These are phyloP conservation scores for Odontomyia ornata DNA, from an alignment of 2,888 invertebrate species.

Conservation along the genomic window DNA sequence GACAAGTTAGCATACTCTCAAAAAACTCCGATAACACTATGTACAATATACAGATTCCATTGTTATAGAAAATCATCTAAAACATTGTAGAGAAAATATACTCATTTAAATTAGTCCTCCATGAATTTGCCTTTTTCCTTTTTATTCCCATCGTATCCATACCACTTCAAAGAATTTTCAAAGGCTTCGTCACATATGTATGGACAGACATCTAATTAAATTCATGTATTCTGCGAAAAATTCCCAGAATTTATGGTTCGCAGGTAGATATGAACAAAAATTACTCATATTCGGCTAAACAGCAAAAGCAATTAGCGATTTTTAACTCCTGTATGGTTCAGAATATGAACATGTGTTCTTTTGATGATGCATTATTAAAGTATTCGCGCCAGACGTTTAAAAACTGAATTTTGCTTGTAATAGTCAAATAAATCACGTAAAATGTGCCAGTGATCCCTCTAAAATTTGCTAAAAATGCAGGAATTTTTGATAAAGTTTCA, in stretches of 20 bases:
- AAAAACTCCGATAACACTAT: too few relatives aligned
- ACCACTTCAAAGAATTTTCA: too few relatives aligned
- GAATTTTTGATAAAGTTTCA: conserved; percentile 30
- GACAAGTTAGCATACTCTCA: too few relatives aligned
- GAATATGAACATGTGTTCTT: neutral
- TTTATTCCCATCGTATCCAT: too few relatives aligned
- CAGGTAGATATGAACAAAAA: neutral
- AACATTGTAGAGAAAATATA: too few relatives aligned
- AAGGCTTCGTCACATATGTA: too few relatives aligned
- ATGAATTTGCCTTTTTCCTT: too few relatives aligned
- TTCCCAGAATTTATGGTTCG: neutral
- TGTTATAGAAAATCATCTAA: too few relatives aligned
- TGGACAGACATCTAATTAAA: too few relatives aligned
- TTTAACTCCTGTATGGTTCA: neutral
- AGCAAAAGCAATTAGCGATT: conserved; percentile 24
- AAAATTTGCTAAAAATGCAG: conserved; percentile 29
- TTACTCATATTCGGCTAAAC: neutral
- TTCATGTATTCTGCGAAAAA: neutral
- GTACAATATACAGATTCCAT: too few relatives aligned
- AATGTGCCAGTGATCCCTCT: conserved; percentile 5
- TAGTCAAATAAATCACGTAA: conserved; percentile 42
- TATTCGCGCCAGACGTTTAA: conserved; percentile 36
- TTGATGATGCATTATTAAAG: conserved; percentile 18
- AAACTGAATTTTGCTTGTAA: conserved; percentile 33
- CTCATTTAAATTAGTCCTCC: too few relatives aligned